These are phyloP conservation scores for Centropristis striata DNA, from an alignment of 2,113 vertebrate species.

Conservation along the genomic window DNA sequence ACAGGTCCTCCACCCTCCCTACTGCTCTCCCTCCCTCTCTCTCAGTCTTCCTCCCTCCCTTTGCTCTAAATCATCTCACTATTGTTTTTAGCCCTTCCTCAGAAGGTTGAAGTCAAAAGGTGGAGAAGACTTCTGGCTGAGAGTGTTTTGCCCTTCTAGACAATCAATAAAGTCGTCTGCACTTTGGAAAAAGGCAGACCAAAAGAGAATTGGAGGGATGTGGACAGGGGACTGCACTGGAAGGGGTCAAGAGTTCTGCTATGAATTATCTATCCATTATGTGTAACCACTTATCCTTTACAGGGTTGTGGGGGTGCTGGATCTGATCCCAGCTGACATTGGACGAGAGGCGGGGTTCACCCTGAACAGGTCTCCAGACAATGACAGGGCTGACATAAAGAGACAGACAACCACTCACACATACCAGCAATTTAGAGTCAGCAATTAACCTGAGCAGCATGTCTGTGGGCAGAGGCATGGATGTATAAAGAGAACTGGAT, in stretches of 20 bases:
- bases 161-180: slow-evolving; percentile 66
- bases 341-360: no score
- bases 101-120: slow-evolving; percentile 56
- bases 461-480: no score
- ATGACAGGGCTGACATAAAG: no score
- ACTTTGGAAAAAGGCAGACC: slow-evolving; percentile 30
- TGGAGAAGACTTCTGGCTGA: slow-evolving; percentile 48
- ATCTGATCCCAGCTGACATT: no score
- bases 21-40: neutral
- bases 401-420: no score
- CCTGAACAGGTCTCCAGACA: no score
- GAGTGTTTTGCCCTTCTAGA: slow-evolving; percentile 51
- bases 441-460: no score
- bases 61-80: slow-evolving; percentile 39
- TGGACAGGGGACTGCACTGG: slow-evolving; percentile 20
- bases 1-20: neutral
- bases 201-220: slow-evolving; percentile 13
- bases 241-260: slow-evolving; percentile 22
- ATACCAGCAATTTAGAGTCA: no score
- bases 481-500: no score
- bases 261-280: slow-evolving; percentile 17
- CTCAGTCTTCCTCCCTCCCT: neutral
- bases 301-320: no score
- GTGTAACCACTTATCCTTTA: no score
- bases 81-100: slow-evolving; percentile 29